phyloP scores from a whole-genome alignment of 1,140 invertebrate genomes.

The Mercenaria mercenaria region DNA sequence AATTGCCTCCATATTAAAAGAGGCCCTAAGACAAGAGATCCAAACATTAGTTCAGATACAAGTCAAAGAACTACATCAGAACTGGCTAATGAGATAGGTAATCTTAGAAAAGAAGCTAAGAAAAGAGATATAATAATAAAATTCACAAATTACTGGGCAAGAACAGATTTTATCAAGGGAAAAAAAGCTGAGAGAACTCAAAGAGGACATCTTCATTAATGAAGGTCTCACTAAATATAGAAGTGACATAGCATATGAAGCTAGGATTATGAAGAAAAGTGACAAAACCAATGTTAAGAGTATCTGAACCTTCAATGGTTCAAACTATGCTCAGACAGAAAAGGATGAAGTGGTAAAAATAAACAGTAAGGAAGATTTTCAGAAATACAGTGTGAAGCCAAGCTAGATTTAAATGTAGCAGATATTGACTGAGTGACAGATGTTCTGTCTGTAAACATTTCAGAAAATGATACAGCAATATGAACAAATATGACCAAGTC shows the following conservation, averaged over 20 bases:
- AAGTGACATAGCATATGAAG: conserved; percentile 17
- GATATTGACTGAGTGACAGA: too few relatives aligned
- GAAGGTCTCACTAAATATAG: neutral
- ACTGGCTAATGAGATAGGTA: neutral
- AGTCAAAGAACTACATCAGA: neutral
- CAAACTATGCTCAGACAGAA: too few relatives aligned
- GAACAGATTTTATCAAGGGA: neutral
- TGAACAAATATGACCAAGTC: too few relatives aligned
- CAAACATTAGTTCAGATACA: neutral
- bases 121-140: neutral
- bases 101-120: neutral
- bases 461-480: too few relatives aligned
- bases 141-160: neutral
- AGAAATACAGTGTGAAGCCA: neutral
- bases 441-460: too few relatives aligned
- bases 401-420: too few relatives aligned
- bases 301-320: too few relatives aligned
- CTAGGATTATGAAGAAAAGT: neutral
- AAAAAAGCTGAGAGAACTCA: neutral
- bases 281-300: neutral
- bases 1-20: neutral
- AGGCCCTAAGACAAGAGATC: neutral
- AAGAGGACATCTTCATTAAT: neutral
- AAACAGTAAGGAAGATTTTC: neutral
- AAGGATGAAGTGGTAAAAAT: too few relatives aligned